Base-by-base conservation (phyloP, 2,888 invertebrate species). In the Lobophora halterata region DNA sequence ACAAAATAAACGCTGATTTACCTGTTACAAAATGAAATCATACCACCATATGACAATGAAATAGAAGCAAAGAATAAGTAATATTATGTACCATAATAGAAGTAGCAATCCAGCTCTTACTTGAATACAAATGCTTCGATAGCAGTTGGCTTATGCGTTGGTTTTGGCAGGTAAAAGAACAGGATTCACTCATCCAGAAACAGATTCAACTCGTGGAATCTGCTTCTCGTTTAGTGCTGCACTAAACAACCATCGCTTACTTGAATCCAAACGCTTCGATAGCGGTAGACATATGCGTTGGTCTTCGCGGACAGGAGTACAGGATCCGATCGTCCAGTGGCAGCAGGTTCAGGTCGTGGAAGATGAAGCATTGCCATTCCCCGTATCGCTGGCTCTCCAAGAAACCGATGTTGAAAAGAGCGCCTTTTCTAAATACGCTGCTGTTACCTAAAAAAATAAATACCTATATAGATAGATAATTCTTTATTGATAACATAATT, bases 151-250 rank as follows among this genome's bases (percentile, higher is more conserved):
- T 96, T 93, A 68, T 96, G 96, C 24, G 95, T 83, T 0, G 96
- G 96, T 61, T 93, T 93, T 51, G 91, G 90, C 2, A 95, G 94
- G 74, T 96, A 97, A 25, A 91, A 92, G 79, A 96, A 97, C 20
- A 96, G 79, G 78, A 96, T 96, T 47, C 93, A 86, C 70, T 95
- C 94, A 74, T 96, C 93, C 71, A 95, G 92, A 0, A 97, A 79
- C 41, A 97, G 89, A 78, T 97, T 96, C 11, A 97, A 94, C 72
- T 97, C 97, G 74, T 97, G 97, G 74, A 97, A 97, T 60, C 97
- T 91, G 73, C n/a, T n/a, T n/a, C n/a, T n/a, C n/a, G n/a, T n/a
- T n/a, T n/a, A n/a, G n/a, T n/a, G n/a, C n/a, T n/a, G 6, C 7
- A 21, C 14, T 5, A 17, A 8, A 12, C 91, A 90, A 4, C 12